Base-by-base conservation (phyloP, 2,797 vertebrate species). In the Champsocephalus esox region DNA sequence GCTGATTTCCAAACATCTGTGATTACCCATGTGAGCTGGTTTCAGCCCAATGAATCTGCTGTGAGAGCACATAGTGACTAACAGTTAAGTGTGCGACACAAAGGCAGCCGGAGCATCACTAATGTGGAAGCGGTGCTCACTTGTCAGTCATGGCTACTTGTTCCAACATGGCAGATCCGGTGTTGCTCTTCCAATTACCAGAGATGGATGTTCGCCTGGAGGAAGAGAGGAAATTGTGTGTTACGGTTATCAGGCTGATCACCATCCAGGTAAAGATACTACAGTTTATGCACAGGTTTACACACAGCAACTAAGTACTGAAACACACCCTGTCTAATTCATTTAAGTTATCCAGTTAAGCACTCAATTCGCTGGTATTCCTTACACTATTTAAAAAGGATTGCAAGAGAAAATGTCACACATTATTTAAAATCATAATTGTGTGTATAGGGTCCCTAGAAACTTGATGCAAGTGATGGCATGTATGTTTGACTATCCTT, bases 121-220 rank as follows among this genome's bases (percentile, higher is more conserved):
- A 70, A 89, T 77, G 68, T 51, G 49, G 59, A 76, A 67, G 43
- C 0, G 1, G 28, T 50, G 70, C 96, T 97, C 93, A 99, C 98
- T 97, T 98, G 90, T 99, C 98, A 88, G 98, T 98, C 98, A 99
- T 99, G 88, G 98, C 98, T 69, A 99, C 97, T 94, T 99, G 98
- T 91, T 99, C 98, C 95, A 99, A 87, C 98, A 99, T 99, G 73
- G 98, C 98, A 75, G 98, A 99, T 77, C 98, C 98, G 0, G 97
- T 98, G 93, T 99, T 99, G 70, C 97, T 98, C 92, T 99, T 99
- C 98, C 98, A 99, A 92, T 99, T 99, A 81, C 98, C 98, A 28
- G 98, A 99, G 93, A 99, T 98, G 43, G 98, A 99, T 59, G 98
- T 99, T 88, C 98, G 96, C 98, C 98, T 99, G 89, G 44, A 87